phyloP scores from a whole-genome alignment of 2,888 invertebrate genomes.

The Sipha maydis region DNA sequence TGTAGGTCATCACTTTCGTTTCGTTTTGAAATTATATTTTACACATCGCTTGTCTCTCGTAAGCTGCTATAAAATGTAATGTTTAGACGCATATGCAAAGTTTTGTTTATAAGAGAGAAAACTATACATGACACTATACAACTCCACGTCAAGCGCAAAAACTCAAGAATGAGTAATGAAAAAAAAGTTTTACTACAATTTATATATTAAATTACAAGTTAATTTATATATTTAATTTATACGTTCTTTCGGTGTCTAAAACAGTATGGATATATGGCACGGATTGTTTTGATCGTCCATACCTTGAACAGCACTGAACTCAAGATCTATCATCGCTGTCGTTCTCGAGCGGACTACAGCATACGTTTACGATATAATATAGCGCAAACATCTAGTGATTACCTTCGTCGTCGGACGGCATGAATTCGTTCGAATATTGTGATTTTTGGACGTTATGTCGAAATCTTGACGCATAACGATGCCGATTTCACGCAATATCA shows the following conservation, averaged over 20 bases:
- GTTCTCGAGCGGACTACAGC: too few species aligned
- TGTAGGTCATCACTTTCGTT: background rate
- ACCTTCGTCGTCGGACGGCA: background rate
- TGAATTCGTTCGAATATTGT: background rate
- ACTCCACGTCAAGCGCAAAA: background rate
- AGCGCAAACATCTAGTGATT: background rate
- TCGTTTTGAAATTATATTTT: background rate
- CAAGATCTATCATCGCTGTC: too few species aligned
- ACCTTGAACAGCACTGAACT: too few species aligned
- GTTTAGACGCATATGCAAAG: background rate
- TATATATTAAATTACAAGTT: background rate
- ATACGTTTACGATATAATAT: too few species aligned
- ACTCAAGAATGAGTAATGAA: background rate
- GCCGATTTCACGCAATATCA: background rate
- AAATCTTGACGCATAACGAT: constrained; percentile 22
- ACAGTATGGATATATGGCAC: background rate
- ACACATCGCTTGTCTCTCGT: background rate
- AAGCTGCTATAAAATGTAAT: background rate
- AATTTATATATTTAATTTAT: background rate
- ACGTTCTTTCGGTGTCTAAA: background rate
- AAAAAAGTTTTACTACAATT: background rate
- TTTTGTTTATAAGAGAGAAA: constrained; percentile 5
- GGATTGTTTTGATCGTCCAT: too few species aligned
- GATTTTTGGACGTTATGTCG: background rate
- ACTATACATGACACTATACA: background rate